Conservation (phyloP, 2,113 vertebrate genomes). For the Clupea harengus region DNA sequence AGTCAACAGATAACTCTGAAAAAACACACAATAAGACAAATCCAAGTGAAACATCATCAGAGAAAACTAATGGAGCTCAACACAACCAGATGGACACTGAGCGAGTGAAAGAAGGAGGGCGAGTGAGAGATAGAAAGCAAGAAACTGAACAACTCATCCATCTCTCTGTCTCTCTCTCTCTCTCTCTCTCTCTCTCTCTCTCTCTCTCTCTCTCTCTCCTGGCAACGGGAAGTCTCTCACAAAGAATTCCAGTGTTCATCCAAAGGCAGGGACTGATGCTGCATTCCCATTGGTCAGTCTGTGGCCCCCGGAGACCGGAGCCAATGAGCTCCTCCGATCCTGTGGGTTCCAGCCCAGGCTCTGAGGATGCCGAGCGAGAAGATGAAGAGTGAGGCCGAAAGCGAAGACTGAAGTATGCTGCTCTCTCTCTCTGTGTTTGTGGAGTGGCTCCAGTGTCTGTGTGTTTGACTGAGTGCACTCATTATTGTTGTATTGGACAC, state of each 20-base stretch:
- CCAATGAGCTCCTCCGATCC: constrained; percentile 60
- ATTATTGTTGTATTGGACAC: constrained; percentile 48
- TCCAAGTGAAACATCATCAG: constrained; percentile 68
- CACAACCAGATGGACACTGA: constrained; percentile 52
- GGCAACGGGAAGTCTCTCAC: constrained; percentile 73
- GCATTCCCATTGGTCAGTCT: constrained; percentile 49
- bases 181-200: constrained; percentile 59
- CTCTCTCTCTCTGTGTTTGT: neutral
- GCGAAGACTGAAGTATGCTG: neutral
- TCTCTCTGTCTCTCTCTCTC: constrained; percentile 27
- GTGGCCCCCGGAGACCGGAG: constrained; percentile 61
- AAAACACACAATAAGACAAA: constrained; percentile 51
- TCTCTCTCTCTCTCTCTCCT: constrained; percentile 38
- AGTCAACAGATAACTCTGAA: constrained; percentile 69
- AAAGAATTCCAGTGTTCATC: constrained; percentile 77
- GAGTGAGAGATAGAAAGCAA: constrained; percentile 56
- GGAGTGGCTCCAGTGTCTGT: neutral
- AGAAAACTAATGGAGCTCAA: constrained; percentile 56
- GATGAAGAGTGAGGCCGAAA: neutral
- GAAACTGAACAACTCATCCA: constrained; percentile 60
- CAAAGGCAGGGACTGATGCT: constrained; percentile 69
- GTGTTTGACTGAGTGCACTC: neutral
- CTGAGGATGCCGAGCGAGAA: neutral
- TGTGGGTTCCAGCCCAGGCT: constrained; percentile 22
- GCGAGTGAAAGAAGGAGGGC: constrained; percentile 45